These are phyloP conservation scores for Neodiprion virginianus DNA, from an alignment of 1,140 invertebrate species.

Conservation along the genomic window DNA sequence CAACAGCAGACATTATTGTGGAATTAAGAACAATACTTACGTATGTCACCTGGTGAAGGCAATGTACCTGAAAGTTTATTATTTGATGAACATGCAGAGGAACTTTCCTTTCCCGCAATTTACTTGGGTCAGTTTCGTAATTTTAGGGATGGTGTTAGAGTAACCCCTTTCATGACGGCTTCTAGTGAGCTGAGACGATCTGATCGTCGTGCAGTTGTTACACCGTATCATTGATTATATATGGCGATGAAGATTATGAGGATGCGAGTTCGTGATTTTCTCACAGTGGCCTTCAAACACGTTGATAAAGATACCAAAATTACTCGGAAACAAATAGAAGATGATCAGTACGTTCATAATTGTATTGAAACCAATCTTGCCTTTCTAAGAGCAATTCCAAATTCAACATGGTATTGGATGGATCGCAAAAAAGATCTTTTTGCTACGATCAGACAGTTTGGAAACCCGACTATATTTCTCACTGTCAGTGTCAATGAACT, in stretches of 20 bases:
- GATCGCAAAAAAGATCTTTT: conserved; percentile 52
- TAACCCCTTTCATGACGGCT: conserved; percentile 34
- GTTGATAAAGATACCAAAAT: conserved; percentile 31
- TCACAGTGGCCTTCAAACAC: conserved; percentile 35
- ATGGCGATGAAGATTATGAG: conserved; percentile 37
- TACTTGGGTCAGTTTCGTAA: conserved; percentile 44
- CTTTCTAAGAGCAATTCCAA: conserved; percentile 31
- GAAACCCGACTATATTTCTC: conserved; percentile 42
- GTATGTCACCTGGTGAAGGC: conserved; percentile 41
- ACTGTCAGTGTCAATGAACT: conserved; percentile 44
- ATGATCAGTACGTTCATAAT: conserved; percentile 26
- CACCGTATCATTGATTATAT: conserved; percentile 35
- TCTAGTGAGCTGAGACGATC: conserved; percentile 33
- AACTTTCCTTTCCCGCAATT: conserved; percentile 50
- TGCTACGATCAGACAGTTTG: conserved; percentile 43
- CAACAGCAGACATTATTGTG: conserved; percentile 48
- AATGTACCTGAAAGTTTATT: conserved; percentile 32
- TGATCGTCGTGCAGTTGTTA: conserved; percentile 32
- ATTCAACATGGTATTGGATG: conserved; percentile 39
- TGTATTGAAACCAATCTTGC: conserved; percentile 35
- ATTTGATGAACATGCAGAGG: conserved; percentile 45
- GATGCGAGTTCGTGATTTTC: conserved; percentile 23
- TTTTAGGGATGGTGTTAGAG: conserved; percentile 35
- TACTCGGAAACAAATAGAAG: conserved; percentile 30
- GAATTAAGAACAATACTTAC: conserved; percentile 43